phyloP scores from a whole-genome alignment of 1,140 invertebrate species.

The Pogonomyrmex californicus region DNA sequence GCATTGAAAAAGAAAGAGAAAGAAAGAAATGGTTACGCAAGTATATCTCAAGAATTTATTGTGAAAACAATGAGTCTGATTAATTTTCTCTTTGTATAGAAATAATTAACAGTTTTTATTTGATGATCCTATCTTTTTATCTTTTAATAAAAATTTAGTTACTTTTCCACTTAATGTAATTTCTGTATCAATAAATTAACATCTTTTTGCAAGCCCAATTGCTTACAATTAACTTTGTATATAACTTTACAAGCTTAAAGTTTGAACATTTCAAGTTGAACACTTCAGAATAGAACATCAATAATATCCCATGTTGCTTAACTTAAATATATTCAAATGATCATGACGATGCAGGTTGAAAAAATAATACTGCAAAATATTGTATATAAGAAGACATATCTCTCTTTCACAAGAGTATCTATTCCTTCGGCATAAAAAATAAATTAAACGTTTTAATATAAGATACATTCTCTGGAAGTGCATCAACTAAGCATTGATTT shows the following conservation, averaged over 20 bases:
- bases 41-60: neutral
- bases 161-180: neutral
- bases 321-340: constrained; percentile 11
- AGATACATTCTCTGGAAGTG: neutral
- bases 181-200: neutral
- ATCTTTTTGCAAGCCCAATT: neutral
- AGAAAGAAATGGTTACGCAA: neutral
- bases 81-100: neutral
- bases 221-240: constrained; percentile 21
- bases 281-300: neutral
- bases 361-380: constrained; percentile 3
- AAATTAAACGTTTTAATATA: neutral
- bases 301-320: constrained; percentile 6
- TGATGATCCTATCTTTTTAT: neutral
- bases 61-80: neutral
- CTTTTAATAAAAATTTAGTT: neutral
- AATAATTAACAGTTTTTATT: neutral
- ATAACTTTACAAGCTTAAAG: neutral
- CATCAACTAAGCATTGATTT: constrained; percentile 24
- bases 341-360: neutral
- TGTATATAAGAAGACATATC: constrained; percentile 27
- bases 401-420: neutral
- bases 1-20: neutral
- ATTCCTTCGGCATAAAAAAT: neutral
- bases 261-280: neutral